Conservation (phyloP, 2,797 vertebrate genomes). For the Mergus octosetaceus region DNA sequence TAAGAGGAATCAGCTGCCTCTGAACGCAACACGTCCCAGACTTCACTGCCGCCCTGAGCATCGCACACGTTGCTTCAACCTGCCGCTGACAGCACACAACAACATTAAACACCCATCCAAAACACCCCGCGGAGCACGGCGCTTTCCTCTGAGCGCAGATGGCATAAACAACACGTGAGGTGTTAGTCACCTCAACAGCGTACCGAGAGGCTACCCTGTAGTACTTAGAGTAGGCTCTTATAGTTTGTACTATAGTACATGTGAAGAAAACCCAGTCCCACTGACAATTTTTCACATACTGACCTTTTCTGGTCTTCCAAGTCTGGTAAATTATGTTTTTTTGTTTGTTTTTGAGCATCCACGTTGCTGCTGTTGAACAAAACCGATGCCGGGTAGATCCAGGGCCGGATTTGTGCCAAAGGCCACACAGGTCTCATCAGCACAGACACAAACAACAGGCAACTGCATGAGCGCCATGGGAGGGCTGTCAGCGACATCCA, state of each 20-base stretch:
- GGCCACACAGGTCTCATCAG: background rate
- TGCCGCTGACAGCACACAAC: rapidly evolving
- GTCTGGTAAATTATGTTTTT: background rate
- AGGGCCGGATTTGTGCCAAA: background rate
- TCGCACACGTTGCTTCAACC: rapidly evolving
- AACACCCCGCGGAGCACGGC: rapidly evolving
- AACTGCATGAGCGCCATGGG: rapidly evolving
- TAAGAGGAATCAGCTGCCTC: background rate
- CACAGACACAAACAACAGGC: background rate
- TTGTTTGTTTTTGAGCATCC: background rate
- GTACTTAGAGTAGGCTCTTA: background rate
- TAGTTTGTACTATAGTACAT: no score
- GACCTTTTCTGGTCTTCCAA: background rate
- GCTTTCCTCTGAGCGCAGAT: background rate
- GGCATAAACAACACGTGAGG: background rate
- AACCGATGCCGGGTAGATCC: rapidly evolving
- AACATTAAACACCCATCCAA: rapidly evolving
- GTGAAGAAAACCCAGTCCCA: background rate
- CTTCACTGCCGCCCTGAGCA: rapidly evolving
- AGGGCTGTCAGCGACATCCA: no score
- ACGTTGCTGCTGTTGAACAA: background rate
- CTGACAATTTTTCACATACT: rapidly evolving
- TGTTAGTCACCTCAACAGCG: rapidly evolving
- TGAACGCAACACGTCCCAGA: rapidly evolving
- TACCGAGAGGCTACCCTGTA: background rate